Conservation (phyloP, 1,140 invertebrate genomes). For the Steinernema khuongi region DNA sequence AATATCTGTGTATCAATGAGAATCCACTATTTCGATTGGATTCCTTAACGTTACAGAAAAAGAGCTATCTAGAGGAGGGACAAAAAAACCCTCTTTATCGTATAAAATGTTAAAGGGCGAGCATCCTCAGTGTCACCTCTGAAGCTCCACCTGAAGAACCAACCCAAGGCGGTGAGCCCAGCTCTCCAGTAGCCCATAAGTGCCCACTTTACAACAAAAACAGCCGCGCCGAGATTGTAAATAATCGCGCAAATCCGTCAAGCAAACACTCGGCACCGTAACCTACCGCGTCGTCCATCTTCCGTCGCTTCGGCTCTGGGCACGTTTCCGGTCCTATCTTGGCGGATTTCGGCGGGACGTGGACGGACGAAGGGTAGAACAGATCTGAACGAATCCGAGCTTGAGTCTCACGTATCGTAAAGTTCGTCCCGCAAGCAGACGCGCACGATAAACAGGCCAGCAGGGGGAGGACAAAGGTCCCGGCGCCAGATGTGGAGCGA, state of each 20-base stretch:
- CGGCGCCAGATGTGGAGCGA: constrained; percentile 6
- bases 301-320: not conserved
- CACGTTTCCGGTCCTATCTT: not conserved
- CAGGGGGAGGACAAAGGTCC: not conserved
- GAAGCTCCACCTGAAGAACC: no score
- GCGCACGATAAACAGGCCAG: not conserved
- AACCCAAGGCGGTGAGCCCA: no score
- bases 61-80: no score
- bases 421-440: not conserved
- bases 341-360: not conserved
- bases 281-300: constrained; percentile 6
- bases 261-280: not conserved
- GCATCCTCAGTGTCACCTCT: no score
- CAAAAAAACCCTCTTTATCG: no score
- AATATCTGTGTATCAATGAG: no score
- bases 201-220: no score
- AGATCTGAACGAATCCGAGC: not conserved
- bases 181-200: no score
- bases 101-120: no score
- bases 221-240: no score
- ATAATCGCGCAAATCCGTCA: not conserved
- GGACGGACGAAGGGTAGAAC: not conserved
- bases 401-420: not conserved
- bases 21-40: no score
- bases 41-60: no score